phyloP scores from a whole-genome alignment of 2,888 invertebrate genomes.

The Brachyptera putata region DNA sequence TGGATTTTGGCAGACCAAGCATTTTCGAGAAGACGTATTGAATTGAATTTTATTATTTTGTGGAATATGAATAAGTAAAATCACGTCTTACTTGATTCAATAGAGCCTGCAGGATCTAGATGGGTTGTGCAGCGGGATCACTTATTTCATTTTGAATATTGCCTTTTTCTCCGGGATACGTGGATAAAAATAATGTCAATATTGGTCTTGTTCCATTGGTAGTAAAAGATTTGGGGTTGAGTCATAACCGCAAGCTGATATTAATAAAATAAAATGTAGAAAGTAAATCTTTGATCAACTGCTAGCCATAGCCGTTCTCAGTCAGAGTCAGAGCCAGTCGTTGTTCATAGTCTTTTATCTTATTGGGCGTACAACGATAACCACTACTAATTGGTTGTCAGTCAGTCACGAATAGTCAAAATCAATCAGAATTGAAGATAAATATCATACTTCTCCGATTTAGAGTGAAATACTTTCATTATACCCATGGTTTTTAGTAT shows the following conservation, averaged over 20 bases:
- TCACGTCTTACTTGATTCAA: no score
- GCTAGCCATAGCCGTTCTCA: no score
- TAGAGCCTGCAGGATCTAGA: no score
- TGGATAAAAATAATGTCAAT: neutral
- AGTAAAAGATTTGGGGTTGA: slow-evolving; percentile 4
- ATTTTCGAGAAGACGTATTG: neutral
- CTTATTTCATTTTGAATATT: slow-evolving; percentile 14
- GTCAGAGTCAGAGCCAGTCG: no score
- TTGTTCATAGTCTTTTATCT: neutral
- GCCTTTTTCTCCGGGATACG: neutral
- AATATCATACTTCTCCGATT: no score
- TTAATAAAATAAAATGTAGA: neutral
- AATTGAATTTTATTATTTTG: slow-evolving; percentile 2
- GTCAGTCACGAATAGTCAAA: no score
- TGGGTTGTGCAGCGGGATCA: no score
- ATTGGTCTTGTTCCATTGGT: neutral
- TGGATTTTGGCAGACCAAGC: slow-evolving; percentile 16
- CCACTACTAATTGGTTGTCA: no score
- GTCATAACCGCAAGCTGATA: neutral
- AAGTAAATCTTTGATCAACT: neutral
- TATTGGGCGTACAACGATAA: no score
- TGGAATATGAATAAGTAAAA: slow-evolving; percentile 15
- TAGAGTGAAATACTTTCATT: no score
- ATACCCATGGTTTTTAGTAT: no score
- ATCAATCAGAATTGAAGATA: no score